Evolutionary conservation across 2,113 vertebrate genomes (phyloP).

Genomic region (Forbesichthys papilliferus): DNA sequence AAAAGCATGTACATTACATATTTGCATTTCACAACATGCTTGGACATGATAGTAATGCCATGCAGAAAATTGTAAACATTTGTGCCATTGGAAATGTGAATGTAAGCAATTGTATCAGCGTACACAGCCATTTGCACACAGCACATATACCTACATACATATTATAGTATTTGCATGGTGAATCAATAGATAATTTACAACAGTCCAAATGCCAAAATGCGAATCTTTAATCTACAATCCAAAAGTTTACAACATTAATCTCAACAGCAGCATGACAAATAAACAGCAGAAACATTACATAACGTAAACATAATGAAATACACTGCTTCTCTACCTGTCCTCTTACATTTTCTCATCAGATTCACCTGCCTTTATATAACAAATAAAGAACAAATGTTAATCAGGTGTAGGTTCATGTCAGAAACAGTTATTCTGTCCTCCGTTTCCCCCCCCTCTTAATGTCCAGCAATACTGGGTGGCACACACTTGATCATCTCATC

Average conservation of each 20-base stretch:
- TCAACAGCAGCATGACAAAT: slow-evolving; percentile 48
- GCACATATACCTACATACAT: slow-evolving; percentile 8
- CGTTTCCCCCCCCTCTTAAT: not conserved
- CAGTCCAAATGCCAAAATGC: slow-evolving; percentile 39
- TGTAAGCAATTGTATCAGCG: slow-evolving; percentile 11
- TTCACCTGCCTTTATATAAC: no score
- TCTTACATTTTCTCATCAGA: not conserved
- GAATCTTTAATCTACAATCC: slow-evolving; percentile 18
- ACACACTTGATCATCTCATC: not conserved
- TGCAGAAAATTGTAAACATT: slow-evolving; percentile 56
- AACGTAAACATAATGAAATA: slow-evolving; percentile 30
- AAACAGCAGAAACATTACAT: slow-evolving; percentile 58
- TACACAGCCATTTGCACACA: slow-evolving; percentile 24
- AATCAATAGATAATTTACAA: slow-evolving; percentile 31
- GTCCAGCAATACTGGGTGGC: slow-evolving; percentile 22
- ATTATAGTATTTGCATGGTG: slow-evolving; percentile 7
- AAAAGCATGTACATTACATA: slow-evolving; percentile 54
- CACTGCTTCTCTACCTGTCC: not conserved
- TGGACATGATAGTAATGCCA: slow-evolving; percentile 20
- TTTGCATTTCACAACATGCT: slow-evolving; percentile 39
- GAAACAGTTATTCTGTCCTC: not conserved
- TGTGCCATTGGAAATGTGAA: slow-evolving; percentile 44
- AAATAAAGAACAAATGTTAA: not conserved
- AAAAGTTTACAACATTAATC: slow-evolving; percentile 49
- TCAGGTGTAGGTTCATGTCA: not conserved